Evolutionary conservation across 2,113 vertebrate genomes (phyloP).

Genomic region (Peromyscus polionotus): DNA sequence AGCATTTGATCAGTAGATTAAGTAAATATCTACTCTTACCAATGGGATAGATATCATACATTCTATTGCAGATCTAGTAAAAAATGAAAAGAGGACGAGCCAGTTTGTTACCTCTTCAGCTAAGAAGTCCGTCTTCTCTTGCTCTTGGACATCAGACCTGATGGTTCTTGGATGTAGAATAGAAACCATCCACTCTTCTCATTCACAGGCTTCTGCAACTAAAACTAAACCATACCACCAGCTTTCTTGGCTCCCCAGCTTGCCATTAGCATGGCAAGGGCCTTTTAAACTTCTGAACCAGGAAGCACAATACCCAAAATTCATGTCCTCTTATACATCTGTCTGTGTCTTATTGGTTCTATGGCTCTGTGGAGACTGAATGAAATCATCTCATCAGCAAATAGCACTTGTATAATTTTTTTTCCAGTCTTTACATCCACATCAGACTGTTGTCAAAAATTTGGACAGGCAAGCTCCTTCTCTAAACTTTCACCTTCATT

Average conservation of each 20-base stretch:
- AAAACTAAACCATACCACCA: not conserved
- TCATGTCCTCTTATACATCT: not conserved
- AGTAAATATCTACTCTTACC: not conserved
- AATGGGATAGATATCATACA: not conserved
- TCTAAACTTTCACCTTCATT: not conserved
- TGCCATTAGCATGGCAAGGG: not conserved
- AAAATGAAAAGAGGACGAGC: not conserved
- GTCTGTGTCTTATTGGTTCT: not conserved
- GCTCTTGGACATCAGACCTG: not conserved
- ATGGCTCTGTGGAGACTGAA: not conserved
- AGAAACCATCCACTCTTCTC: not conserved
- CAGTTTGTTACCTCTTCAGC: not conserved
- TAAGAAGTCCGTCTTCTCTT: not conserved
- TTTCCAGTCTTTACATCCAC: not conserved
- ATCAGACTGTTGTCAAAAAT: conserved; percentile 8
- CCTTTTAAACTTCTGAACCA: not conserved
- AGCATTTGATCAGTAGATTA: not conserved
- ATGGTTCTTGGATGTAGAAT: not conserved
- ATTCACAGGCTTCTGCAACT: not conserved
- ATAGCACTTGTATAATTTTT: not conserved
- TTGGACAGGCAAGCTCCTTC: not conserved
- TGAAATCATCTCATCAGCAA: not conserved
- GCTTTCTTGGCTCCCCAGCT: not conserved
- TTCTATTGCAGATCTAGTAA: not conserved
- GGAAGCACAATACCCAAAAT: not conserved